Conservation (phyloP, 2,113 vertebrate species). For the Clarias magur region DNA sequence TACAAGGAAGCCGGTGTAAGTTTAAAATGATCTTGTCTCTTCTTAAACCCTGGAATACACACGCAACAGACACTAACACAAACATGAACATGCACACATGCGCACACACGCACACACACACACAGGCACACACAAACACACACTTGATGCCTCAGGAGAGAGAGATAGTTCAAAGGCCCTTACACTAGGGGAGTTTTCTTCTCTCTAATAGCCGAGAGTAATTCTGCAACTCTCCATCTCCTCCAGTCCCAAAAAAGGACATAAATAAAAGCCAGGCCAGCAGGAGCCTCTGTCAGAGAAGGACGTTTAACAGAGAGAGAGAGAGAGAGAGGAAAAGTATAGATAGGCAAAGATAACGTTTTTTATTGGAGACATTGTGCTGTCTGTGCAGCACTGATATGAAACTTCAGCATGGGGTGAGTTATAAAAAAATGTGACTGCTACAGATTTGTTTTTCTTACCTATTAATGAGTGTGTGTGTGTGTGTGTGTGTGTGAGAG, state of each 20-base stretch:
- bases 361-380: constrained; percentile 19
- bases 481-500: constrained; percentile 1
- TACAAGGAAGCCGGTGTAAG: not conserved
- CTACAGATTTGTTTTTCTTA: constrained; percentile 12
- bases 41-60: not conserved
- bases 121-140: constrained; percentile 6
- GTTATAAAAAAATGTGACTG: constrained; percentile 13
- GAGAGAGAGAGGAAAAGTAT: constrained; percentile 4
- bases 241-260: constrained; percentile 54
- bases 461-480: not conserved
- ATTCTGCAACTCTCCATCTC: constrained; percentile 36
- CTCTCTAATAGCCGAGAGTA: constrained; percentile 27
- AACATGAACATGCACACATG: not conserved
- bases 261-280: constrained; percentile 51
- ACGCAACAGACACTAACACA: constrained; percentile 12
- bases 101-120: constrained; percentile 7
- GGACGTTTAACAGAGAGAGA: constrained; percentile 17
- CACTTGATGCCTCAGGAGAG: constrained; percentile 20
- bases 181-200: constrained; percentile 28
- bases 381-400: constrained; percentile 22
- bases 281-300: constrained; percentile 38
- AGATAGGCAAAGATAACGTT: constrained; percentile 6
- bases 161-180: constrained; percentile 31
- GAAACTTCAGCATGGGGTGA: constrained; percentile 49
- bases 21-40: not conserved